Evolutionary conservation across 2,888 invertebrate species (phyloP).

Genomic region (Hirtodrosophila histrioides): DNA sequence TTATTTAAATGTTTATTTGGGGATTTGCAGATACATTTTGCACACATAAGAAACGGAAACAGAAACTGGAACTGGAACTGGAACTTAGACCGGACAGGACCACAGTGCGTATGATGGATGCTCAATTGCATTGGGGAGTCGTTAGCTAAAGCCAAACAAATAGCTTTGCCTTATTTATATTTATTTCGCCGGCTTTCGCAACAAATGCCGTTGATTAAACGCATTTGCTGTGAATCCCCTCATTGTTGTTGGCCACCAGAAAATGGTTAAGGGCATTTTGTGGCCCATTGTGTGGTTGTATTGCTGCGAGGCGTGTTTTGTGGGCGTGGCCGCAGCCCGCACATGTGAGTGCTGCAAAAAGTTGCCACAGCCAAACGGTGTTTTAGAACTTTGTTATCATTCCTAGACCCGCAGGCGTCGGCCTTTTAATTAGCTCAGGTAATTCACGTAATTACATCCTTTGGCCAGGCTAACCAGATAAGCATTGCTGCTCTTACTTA

Average conservation of each 20-base stretch:
- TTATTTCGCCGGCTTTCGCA: constrained; percentile 41
- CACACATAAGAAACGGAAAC: constrained; percentile 24
- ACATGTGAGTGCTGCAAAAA: constrained; percentile 17
- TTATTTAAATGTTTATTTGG: constrained; percentile 71
- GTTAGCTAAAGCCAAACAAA: constrained; percentile 64
- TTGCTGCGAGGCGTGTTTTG: background rate
- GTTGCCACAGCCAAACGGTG: constrained; percentile 18
- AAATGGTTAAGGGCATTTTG: constrained; percentile 22
- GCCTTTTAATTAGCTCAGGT: constrained; percentile 60
- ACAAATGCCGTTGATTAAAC: constrained; percentile 52
- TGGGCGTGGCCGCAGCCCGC: constrained; percentile 13
- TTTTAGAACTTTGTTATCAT: constrained; percentile 31
- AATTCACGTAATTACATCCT: constrained; percentile 56
- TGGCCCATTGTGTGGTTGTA: background rate
- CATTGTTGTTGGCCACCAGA: constrained; percentile 13
- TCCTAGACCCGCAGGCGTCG: constrained; percentile 55
- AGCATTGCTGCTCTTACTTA: constrained; percentile 14
- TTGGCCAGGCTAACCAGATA: constrained; percentile 43
- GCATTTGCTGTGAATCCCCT: constrained; percentile 10
- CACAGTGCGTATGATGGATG: constrained; percentile 66
- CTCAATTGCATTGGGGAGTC: constrained; percentile 60
- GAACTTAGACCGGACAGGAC: constrained; percentile 23
- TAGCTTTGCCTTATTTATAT: constrained; percentile 60
- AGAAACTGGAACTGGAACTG: background rate
- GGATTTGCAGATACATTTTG: constrained; percentile 47